A percentile compares a stretch with the other conserved stretches of the same genome.
These are phyloP conservation scores for Drosophila takahashii DNA, from an alignment of 1,140 invertebrate species.

Conservation along the genomic window DNA sequence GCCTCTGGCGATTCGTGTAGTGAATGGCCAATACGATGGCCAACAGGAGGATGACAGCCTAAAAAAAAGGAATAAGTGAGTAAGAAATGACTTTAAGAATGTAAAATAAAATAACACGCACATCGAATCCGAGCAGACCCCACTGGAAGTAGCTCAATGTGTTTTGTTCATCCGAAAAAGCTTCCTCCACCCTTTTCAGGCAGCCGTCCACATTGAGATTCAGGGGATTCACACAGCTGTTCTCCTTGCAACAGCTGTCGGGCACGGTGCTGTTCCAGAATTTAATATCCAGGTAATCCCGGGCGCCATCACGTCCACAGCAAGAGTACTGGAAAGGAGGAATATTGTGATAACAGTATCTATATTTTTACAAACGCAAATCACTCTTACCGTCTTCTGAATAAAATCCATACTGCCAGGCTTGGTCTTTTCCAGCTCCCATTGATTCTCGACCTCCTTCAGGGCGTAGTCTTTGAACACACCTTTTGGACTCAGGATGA, in stretches of 20 bases:
- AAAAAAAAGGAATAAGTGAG: conserved; percentile 11
- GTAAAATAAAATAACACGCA: conserved; percentile 13
- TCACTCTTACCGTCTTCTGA: conserved; percentile 55
- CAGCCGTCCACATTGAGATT: conserved; percentile 85
- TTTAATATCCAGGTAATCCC: conserved; percentile 84
- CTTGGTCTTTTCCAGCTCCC: conserved; percentile 57
- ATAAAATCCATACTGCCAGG: conserved; percentile 71
- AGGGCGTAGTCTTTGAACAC: conserved; percentile 70
- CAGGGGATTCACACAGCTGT: conserved; percentile 70
- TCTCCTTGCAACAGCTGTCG: conserved; percentile 84
- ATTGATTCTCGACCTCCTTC: conserved; percentile 56
- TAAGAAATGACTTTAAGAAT: neutral
- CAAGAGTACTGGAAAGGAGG: conserved; percentile 87
- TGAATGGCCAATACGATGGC: conserved; percentile 73
- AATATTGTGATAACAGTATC: neutral
- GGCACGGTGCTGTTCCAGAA: conserved; percentile 63
- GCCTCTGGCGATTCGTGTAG: conserved; percentile 67
- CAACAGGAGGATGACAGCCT: conserved; percentile 64
- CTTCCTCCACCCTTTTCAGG: conserved; percentile 69
- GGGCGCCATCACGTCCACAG: conserved; percentile 86
- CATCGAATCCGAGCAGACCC: conserved; percentile 69
- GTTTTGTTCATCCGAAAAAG: conserved; percentile 85
- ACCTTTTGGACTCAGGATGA: conserved; percentile 54
- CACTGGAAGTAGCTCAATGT: conserved; percentile 73
- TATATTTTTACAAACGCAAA: too few relatives aligned